Evolutionary conservation across 2,113 vertebrate genomes (phyloP).

Genomic region (Leiothrix lutea): DNA sequence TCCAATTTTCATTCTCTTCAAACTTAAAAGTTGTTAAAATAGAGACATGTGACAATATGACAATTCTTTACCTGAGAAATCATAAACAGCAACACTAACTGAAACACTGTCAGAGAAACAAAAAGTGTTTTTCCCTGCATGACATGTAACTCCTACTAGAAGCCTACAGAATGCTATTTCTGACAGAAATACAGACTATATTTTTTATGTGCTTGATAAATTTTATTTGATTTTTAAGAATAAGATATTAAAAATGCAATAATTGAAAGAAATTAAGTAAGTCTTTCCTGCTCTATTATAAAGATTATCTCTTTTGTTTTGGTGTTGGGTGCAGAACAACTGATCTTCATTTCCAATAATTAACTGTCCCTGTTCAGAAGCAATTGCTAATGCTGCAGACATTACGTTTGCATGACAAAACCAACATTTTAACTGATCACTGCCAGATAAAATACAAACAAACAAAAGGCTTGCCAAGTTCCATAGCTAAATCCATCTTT

Average conservation of each 20-base stretch:
- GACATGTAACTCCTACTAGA: neutral
- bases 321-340: neutral
- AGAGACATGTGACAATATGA: neutral
- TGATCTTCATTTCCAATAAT: neutral
- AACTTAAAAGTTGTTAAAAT: neutral
- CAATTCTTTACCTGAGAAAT: neutral
- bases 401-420: neutral
- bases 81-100: neutral
- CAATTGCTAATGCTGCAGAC: neutral
- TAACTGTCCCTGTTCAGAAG: slow-evolving; percentile 10
- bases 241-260: neutral
- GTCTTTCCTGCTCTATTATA: neutral
- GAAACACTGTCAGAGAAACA: neutral
- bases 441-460: slow-evolving; percentile 25
- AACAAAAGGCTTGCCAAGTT: slow-evolving; percentile 27
- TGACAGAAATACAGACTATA: neutral
- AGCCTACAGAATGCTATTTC: neutral
- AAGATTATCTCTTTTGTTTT: neutral
- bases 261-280: neutral
- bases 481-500: neutral
- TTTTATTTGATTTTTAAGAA: neutral
- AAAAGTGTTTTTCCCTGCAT: neutral
- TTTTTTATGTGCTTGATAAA: neutral
- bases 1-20: neutral
- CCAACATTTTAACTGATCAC: slow-evolving; percentile 7